Percentiles rank a stretch among this genome's conserved stretches.
phyloP scores from a whole-genome alignment of 1,140 invertebrate species.

The Melipona quadrifasciata region DNA sequence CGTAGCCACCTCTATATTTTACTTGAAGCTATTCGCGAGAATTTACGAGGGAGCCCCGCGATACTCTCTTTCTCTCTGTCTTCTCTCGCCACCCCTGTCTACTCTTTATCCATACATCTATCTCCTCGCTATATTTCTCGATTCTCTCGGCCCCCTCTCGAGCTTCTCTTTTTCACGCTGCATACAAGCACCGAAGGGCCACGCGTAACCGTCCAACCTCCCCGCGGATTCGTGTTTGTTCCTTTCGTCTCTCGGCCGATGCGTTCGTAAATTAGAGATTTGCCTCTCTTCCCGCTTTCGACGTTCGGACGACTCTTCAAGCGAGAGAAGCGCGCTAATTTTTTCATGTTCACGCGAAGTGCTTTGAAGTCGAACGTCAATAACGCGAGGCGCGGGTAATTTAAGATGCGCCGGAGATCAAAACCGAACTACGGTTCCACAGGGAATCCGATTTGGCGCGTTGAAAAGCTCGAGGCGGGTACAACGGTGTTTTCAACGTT shows the following conservation, averaged over 20 bases:
- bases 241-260: too few relatives aligned
- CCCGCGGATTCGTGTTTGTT: too few relatives aligned
- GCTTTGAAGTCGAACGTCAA: background rate
- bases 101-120: constrained; percentile 28
- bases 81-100: constrained; percentile 35
- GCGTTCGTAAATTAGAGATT: too few relatives aligned
- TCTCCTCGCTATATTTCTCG: constrained; percentile 34
- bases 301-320: too few relatives aligned
- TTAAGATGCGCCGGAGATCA: background rate
- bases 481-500: constrained; percentile 13
- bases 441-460: constrained; percentile 13
- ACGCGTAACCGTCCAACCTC: too few relatives aligned
- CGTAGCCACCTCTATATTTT: constrained; percentile 74
- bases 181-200: background rate
- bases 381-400: background rate
- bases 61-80: constrained; percentile 55
- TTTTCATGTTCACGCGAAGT: background rate
- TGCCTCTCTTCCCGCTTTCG: too few relatives aligned
- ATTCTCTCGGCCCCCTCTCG: constrained; percentile 15
- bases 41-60: constrained; percentile 70
- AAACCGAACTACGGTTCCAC: background rate
- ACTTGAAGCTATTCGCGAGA: constrained; percentile 70
- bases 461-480: background rate
- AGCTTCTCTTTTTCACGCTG: background rate
- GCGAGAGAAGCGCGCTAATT: too few relatives aligned